phyloP scores from a whole-genome alignment of 2,888 invertebrate genomes.

The Trichopoda pennipes region DNA sequence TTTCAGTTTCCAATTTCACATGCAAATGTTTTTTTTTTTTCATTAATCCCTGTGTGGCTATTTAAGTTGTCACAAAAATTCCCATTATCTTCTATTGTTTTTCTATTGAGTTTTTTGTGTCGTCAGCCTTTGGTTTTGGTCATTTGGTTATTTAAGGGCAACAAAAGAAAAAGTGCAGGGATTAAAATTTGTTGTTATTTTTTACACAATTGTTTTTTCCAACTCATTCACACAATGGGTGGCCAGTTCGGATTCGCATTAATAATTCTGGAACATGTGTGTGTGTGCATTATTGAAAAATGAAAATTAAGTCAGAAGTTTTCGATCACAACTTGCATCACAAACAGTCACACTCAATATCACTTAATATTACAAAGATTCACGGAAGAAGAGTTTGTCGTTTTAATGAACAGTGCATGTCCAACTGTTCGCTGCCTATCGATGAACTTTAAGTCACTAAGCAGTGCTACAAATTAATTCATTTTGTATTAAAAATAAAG shows the following conservation, averaged over 20 bases:
- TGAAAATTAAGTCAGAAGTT: not conserved
- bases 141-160: constrained; percentile 36
- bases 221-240: constrained; percentile 57
- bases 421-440: too few relatives aligned
- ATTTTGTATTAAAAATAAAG: too few relatives aligned
- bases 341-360: not conserved
- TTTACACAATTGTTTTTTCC: not conserved
- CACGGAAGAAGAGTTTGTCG: too few relatives aligned
- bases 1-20: constrained; percentile 22
- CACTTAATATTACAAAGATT: too few relatives aligned
- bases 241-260: constrained; percentile 41
- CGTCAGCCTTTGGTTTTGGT: constrained; percentile 30
- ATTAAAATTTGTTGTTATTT: constrained; percentile 45
- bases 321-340: not conserved
- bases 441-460: too few relatives aligned
- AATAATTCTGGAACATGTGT: constrained; percentile 29
- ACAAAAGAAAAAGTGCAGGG: constrained; percentile 40
- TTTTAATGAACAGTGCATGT: too few relatives aligned
- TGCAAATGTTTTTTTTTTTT: constrained; percentile 44
- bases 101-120: constrained; percentile 33
- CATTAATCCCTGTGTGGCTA: constrained; percentile 45
- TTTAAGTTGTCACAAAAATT: constrained; percentile 49
- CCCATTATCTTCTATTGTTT: constrained; percentile 29
- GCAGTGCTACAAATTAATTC: too few relatives aligned
- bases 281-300: not conserved